phyloP scores from a whole-genome alignment of 2,113 vertebrate species.

The Neodontobutis hainanensis region DNA sequence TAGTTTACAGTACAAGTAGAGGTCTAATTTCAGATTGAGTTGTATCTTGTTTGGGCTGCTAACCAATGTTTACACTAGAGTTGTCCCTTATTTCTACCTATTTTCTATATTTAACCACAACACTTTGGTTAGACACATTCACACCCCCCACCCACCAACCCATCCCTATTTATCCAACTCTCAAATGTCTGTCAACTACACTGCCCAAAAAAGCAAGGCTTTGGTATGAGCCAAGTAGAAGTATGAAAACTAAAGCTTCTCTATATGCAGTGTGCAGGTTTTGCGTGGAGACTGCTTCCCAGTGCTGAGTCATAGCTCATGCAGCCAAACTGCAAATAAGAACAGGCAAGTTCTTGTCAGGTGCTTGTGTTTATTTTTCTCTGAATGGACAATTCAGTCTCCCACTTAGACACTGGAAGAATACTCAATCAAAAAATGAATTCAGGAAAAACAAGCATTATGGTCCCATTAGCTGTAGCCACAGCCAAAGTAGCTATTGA shows the following conservation, averaged over 20 bases:
- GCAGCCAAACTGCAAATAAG: not conserved
- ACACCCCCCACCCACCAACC: not conserved
- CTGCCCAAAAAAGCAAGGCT: conserved; percentile 14
- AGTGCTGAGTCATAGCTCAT: not conserved
- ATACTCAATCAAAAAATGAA: too few relatives aligned
- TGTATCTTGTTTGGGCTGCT: conserved; percentile 12
- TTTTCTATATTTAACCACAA: conserved; percentile 37
- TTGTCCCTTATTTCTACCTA: conserved; percentile 35
- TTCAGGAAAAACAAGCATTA: too few relatives aligned
- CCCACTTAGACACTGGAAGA: too few relatives aligned
- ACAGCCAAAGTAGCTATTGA: too few relatives aligned
- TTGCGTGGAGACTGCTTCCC: not conserved
- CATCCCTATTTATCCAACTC: conserved; percentile 21
- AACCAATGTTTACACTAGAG: conserved; percentile 19
- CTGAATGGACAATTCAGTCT: too few relatives aligned
- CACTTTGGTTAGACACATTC: conserved; percentile 9
- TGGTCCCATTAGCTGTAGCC: too few relatives aligned
- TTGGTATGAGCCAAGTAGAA: conserved; percentile 24
- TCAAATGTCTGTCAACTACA: conserved; percentile 15
- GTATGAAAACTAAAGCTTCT: not conserved
- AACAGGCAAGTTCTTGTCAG: not conserved
- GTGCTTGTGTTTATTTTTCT: too few relatives aligned
- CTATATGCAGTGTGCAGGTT: not conserved
- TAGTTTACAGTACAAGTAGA: not conserved
- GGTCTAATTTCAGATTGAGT: conserved; percentile 4